These are phyloP conservation scores for Dryobota labecula DNA, from an alignment of 2,888 invertebrate species.

Conservation along the genomic window DNA sequence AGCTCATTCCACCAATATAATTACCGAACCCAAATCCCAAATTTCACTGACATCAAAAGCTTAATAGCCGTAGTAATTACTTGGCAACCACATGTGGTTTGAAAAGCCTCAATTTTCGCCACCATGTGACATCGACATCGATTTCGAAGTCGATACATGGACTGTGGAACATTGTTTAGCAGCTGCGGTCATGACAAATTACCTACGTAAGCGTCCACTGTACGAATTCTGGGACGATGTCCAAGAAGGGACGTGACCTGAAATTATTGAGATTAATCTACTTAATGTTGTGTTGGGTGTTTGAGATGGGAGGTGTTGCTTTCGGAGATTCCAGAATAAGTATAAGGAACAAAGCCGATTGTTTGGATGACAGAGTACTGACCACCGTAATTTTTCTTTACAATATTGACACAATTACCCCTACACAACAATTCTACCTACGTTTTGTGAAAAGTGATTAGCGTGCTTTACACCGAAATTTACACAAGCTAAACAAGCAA, in stretches of 20 bases:
- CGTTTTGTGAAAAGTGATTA: no score
- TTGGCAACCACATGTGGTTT: constrained; percentile 27
- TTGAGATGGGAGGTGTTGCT: constrained; percentile 11
- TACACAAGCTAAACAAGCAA: no score
- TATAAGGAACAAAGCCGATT: neutral
- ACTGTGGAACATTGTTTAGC: constrained; percentile 40
- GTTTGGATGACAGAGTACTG: neutral
- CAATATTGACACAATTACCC: neutral
- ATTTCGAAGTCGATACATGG: constrained; percentile 56
- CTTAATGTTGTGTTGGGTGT: constrained; percentile 29
- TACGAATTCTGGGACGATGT: constrained; percentile 50
- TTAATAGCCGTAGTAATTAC: constrained; percentile 39
- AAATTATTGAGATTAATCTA: constrained; percentile 52
- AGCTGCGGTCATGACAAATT: constrained; percentile 64
- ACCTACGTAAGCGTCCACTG: constrained; percentile 48
- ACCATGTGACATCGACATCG: constrained; percentile 32
- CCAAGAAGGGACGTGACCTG: constrained; percentile 57
- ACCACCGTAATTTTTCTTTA: neutral
- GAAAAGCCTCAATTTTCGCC: constrained; percentile 42
- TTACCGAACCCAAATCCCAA: constrained; percentile 7
- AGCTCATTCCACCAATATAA: constrained; percentile 1
- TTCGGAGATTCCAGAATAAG: neutral
- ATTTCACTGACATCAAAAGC: constrained; percentile 9
- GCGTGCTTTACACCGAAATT: no score
- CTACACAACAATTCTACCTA: no score